These are phyloP conservation scores for Gallinago undulata DNA, from an alignment of 2,113 vertebrate species.

Conservation along the genomic window DNA sequence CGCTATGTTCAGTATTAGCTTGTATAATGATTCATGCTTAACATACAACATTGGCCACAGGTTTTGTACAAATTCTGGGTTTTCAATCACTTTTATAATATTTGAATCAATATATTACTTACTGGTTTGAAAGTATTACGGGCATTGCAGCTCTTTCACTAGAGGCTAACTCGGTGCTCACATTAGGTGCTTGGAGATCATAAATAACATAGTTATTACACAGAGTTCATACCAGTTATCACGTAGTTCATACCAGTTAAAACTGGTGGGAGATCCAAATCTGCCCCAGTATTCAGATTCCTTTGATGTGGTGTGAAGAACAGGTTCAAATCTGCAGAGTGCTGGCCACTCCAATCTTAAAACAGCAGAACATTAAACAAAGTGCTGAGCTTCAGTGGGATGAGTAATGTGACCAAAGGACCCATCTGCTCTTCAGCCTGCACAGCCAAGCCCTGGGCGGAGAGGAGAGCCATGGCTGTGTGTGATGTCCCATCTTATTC, in stretches of 20 bases:
- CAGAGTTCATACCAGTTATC: background rate
- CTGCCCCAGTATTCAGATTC: background rate
- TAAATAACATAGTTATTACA: background rate
- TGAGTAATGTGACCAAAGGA: background rate
- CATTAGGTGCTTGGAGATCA: background rate
- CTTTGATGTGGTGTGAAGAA: slow-evolving; percentile 17
- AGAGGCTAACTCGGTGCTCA: background rate
- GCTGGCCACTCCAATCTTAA: background rate
- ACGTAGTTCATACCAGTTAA: background rate
- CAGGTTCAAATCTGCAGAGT: slow-evolving; percentile 26
- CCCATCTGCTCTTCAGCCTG: background rate
- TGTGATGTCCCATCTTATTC: background rate
- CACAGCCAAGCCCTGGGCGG: background rate
- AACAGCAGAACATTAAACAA: background rate
- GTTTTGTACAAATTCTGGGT: background rate
- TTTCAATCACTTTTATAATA: background rate
- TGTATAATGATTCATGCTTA: background rate
- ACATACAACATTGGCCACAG: background rate
- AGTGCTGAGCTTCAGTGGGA: background rate
- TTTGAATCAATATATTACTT: background rate
- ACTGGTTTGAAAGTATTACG: background rate
- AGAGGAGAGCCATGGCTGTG: background rate
- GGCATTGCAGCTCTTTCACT: background rate
- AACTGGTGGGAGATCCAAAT: slow-evolving; percentile 29
- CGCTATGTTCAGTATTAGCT: background rate